Base-by-base conservation (phyloP, 2,797 vertebrate genomes). In the Lophius americanus region DNA sequence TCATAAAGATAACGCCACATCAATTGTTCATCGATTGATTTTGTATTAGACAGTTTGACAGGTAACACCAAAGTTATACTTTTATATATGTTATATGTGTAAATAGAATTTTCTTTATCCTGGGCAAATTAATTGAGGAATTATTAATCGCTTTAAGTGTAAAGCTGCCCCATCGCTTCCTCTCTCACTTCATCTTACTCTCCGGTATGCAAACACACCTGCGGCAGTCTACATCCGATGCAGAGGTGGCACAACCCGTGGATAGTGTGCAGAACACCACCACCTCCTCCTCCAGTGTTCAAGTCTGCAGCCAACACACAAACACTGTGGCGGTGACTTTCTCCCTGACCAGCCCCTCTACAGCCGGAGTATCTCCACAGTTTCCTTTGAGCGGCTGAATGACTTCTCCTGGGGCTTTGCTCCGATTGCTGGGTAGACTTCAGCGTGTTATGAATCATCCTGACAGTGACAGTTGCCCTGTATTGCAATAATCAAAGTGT, bases 231-330 rank as follows among this genome's bases (percentile, higher is more conserved):
- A 81, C 94, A 91, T 85, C 95, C 94, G 11, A 95, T 95, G 87
- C 97, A 97, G 89, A 95, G 92, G 87, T 94, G 95, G 84, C 95
- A 97, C 84, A 96, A 92, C 58, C 95, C 95, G 46, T 95, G 92
- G 92, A 96, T 95, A 57, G 94, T 95, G 88, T 96, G 95, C 92
- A 96, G 94, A 83, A 92, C 94, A 91, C 82, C 83, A 52, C 73
- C 75, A 9, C 79, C 73, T 39, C 74, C 71, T 23, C 69, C 64
- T 53, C 81, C 43, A 69, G 66, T 3, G 50, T 85, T 91, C 73
- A 91, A 70, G 72, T 92, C 90, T 0, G 91, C 88, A 38, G 91
- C 63, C 57, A 90, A 76, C 57, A 92, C 88, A 6, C 90, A 90
- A 68, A 92, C 90, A 2, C 91, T 92, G 48, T 73, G 90, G 3